Base-by-base conservation (phyloP, 2,797 vertebrate species). In the Sebastes iracundus region DNA sequence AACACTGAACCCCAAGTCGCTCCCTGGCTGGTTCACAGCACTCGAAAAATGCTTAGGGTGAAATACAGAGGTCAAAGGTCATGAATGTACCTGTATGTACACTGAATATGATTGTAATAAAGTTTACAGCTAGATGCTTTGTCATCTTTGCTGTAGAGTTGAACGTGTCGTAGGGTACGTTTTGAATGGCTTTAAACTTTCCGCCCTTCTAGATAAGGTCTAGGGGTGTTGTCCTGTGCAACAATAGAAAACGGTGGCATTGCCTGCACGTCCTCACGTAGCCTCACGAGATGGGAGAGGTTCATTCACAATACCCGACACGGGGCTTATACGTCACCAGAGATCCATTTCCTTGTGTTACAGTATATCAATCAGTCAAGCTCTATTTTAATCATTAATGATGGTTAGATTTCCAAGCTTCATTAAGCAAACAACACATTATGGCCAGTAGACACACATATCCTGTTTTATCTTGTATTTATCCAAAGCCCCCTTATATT, bases 251-350 rank as follows among this genome's bases (percentile, higher is more conserved):
- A 77, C 6, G 8, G 27, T 65, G 79, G 61, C 65, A 79, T 42
- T 79, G 80, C 87, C 59, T 86, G 83, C 73, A 63, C n/a, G 89
- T 90, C 80, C 80, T 90, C 95, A 95, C 90, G 80, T 90, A 94
- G 89, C 69, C 83, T 42, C 38, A 70, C 32, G 55, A 70, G 38
- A 77, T 16, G 70, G 89, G 83, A 82, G 87, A 87, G 64, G 82
- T 87, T 88, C 33, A 75, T 84, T 91, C 85, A 79, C 58, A 27
- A 38, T 18, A 60, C 77, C 72, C 30, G 87, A 55, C 63, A 46
- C 78, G 69, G 61, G 68, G 30, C 67, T 79, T 72, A 22, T 22
- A 52, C 42, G 42, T 46, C 67, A 85, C 71, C 66, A 35, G 80
- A 90, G 32, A 91, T 73, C 12, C 88, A 93, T 83, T 79, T 80